Percentiles rank a stretch among this genome's conserved stretches.
These are phyloP conservation scores for Alentia gelatinosa DNA, from an alignment of 2,888 invertebrate species.

Conservation along the genomic window DNA sequence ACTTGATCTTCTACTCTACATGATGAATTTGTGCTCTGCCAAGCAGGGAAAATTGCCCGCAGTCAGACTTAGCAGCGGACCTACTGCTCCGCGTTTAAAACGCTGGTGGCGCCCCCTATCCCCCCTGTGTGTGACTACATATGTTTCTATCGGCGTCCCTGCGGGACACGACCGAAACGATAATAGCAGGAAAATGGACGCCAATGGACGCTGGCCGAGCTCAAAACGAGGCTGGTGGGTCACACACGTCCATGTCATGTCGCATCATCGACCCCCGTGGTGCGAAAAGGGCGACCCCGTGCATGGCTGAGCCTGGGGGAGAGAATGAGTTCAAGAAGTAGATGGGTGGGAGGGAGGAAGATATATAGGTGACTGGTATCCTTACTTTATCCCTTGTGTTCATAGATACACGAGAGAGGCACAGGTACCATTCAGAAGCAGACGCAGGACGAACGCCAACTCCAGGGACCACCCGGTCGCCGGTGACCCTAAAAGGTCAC, in stretches of 20 bases:
- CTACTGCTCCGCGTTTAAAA: neutral
- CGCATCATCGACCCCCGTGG: neutral
- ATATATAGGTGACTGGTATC: too few species aligned
- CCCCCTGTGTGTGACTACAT: conserved; percentile 16
- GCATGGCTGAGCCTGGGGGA: too few species aligned
- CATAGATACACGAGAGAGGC: too few species aligned
- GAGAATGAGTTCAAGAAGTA: too few species aligned
- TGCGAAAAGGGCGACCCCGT: too few species aligned
- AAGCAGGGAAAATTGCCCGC: conserved; percentile 23
- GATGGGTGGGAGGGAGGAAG: too few species aligned
- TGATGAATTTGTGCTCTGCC: conserved; percentile 34
- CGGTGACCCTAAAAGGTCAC: too few species aligned
- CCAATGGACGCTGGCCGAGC: neutral
- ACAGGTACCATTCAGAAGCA: too few species aligned
- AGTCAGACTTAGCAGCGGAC: neutral
- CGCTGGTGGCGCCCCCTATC: neutral
- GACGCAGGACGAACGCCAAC: too few species aligned
- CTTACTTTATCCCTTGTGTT: too few species aligned
- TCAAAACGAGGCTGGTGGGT: neutral
- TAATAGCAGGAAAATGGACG: conserved; percentile 15
- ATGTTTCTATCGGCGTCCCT: neutral
- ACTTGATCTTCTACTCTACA: neutral
- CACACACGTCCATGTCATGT: conserved; percentile 12
- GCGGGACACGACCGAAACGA: neutral
- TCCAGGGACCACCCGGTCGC: too few species aligned